Evolutionary conservation across 2,888 invertebrate genomes (phyloP).

Genomic region (Ophion costatus): DNA sequence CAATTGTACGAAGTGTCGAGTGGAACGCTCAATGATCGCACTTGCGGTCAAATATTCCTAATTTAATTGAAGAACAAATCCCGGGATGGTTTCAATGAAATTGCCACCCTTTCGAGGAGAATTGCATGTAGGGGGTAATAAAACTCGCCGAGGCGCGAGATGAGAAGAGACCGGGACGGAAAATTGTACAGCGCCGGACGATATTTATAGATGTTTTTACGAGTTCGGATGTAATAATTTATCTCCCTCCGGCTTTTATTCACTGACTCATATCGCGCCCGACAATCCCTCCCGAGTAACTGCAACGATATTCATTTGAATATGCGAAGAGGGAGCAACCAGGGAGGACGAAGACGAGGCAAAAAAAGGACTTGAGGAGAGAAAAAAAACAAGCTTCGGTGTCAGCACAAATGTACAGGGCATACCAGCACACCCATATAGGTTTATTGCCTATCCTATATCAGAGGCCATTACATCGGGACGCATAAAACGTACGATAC

Average conservation of each 20-base stretch:
- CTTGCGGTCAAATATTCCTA: background rate
- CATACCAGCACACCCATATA: constrained; percentile 43
- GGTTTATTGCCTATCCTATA: constrained; percentile 60
- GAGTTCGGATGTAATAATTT: constrained; percentile 75
- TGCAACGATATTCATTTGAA: constrained; percentile 76
- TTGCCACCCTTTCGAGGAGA: background rate
- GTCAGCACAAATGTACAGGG: constrained; percentile 62
- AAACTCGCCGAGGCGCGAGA: constrained; percentile 58
- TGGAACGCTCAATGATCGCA: background rate
- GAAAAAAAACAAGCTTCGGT: constrained; percentile 50
- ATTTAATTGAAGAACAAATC: constrained; percentile 4
- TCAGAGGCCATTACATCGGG: constrained; percentile 58
- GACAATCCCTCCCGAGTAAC: constrained; percentile 64
- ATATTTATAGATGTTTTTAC: constrained; percentile 75
- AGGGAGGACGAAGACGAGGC: constrained; percentile 31
- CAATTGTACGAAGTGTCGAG: background rate
- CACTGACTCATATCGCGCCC: constrained; percentile 65
- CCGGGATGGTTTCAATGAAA: background rate
- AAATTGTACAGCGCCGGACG: constrained; percentile 40
- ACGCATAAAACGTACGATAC: constrained; percentile 59
- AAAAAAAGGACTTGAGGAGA: constrained; percentile 35
- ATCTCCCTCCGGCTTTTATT: constrained; percentile 72
- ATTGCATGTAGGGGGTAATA: constrained; percentile 53
- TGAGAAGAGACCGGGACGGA: constrained; percentile 18
- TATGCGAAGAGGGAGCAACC: constrained; percentile 58